Conservation (phyloP, 2,888 invertebrate species). For the Autographa pulchrina region DNA sequence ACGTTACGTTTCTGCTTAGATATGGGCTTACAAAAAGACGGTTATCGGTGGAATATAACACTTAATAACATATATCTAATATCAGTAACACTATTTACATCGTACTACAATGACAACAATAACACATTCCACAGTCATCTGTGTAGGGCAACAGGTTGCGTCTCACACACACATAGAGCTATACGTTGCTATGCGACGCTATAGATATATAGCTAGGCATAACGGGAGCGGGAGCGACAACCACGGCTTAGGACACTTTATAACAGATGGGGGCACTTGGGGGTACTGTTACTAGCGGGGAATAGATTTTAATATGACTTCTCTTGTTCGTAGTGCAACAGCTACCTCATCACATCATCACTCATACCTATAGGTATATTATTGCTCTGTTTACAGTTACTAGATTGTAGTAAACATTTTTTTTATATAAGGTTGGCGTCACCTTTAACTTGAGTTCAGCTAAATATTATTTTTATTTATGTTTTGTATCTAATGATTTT, state of each 20-base stretch:
- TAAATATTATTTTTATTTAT: too few species aligned
- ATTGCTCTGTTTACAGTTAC: too few species aligned
- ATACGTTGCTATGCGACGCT: background rate
- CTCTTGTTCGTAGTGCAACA: background rate
- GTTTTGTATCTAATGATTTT: too few species aligned
- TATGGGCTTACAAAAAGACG: background rate
- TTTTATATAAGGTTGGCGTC: too few species aligned
- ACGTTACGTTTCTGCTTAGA: background rate
- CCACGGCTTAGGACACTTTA: background rate
- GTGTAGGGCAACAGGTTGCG: slow-evolving; percentile 1
- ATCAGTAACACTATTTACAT: background rate
- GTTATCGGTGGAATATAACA: too few species aligned
- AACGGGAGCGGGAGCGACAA: background rate
- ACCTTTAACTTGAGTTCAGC: too few species aligned
- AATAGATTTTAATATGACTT: too few species aligned
- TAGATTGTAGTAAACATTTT: too few species aligned
- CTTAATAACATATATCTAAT: background rate
- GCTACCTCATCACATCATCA: too few species aligned
- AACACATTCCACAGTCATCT: background rate
- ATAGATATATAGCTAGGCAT: background rate
- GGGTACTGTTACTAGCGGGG: background rate
- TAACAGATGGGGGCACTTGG: background rate
- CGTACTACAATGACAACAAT: background rate
- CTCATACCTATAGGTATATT: too few species aligned
- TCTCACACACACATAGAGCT: background rate